Evolutionary conservation across 2,797 vertebrate genomes (phyloP), one percentile per base, ranked within the genome.

Genomic region (Geotrypetes seraphini): DNA sequence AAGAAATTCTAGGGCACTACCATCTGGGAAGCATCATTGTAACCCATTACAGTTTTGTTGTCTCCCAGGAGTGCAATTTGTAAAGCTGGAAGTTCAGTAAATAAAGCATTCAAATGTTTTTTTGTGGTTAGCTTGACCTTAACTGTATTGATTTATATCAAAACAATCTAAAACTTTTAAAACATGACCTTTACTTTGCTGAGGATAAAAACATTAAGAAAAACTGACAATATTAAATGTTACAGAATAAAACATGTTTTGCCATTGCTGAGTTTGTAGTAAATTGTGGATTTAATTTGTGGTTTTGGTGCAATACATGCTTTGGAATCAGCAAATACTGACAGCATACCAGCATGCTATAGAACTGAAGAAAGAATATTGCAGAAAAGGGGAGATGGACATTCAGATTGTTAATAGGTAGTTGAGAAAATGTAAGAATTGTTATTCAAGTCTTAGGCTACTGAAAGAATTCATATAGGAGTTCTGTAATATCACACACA

Each of bases 121-220:
- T 66, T 64, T 56, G 48, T 59, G 47, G 31, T 32, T 57, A 60
- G 27, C 27, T 41, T 61, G 49, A 68, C 55, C 61, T 75, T 79
- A 53, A 44, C 23, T 54, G 17, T 52, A 73, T 67, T 64, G 57
- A 69, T 77, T 75, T 68, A 41, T 60, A 69, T 59, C 53, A 69
- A 39, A 68, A 43, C 33, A 8, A 49, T 61, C 50, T 64, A 60
- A 53, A 71, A 68, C 29, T 59, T 69, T 44, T 41, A 54, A 73
- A 46, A 45, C 12, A 39, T 53, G 56, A 71, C 42, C 50, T 81
- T 75, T 73, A 53, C 47, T 47, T 57, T 42, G 52, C 42, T 13
- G 60, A 67, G 63, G 46, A 63, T 28, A 61, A 49, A 52, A 64
- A 57, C 54, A 55, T 28, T 59, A 49, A 47, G 7, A 28, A 40